phyloP scores from a whole-genome alignment of 1,140 invertebrate species.

The Atta texana region DNA sequence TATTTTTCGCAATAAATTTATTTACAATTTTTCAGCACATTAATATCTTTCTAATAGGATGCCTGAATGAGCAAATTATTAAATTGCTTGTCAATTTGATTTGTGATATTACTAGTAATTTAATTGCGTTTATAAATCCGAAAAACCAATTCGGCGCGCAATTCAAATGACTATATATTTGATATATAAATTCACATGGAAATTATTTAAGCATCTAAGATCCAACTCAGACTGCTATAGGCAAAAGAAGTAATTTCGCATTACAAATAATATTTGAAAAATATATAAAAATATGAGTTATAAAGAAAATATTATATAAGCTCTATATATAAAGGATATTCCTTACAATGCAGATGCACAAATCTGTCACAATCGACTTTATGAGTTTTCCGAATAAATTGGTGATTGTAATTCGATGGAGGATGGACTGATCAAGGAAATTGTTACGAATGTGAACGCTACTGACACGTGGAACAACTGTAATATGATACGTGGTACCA shows the following conservation, averaged over 20 bases:
- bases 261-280: constrained; percentile 37
- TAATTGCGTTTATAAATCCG: no score
- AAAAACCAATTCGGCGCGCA: no score
- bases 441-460: constrained; percentile 83
- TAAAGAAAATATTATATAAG: constrained; percentile 26
- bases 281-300: constrained; percentile 1
- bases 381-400: constrained; percentile 81
- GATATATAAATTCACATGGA: no score
- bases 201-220: no score
- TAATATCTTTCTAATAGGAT: no score
- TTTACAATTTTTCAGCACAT: no score
- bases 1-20: no score
- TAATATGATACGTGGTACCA: constrained; percentile 80
- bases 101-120: no score
- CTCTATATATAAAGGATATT: constrained; percentile 64
- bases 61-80: no score
- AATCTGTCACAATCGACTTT: constrained; percentile 32
- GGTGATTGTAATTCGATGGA: constrained; percentile 80
- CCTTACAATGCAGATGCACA: constrained; percentile 69
- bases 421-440: constrained; percentile 82
- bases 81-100: no score
- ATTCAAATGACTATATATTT: no score
- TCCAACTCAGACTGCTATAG: no score
- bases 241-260: constrained; percentile 29
- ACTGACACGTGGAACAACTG: constrained; percentile 76